These are phyloP conservation scores for Lichenostomus cassidix DNA, from an alignment of 2,113 vertebrate genomes.

Conservation along the genomic window DNA sequence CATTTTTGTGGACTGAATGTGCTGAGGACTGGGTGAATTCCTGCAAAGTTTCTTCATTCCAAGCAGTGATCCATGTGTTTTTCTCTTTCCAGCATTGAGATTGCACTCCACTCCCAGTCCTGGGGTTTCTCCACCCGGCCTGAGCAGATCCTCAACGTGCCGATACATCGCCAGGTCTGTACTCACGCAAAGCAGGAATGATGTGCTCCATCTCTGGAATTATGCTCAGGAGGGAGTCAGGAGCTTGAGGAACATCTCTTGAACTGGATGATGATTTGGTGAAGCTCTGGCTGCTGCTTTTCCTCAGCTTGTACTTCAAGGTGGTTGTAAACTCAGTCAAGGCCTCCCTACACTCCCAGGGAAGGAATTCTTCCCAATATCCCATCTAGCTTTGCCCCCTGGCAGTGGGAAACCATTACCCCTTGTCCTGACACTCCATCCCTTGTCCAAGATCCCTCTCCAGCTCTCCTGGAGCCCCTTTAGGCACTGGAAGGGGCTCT, in stretches of 20 bases:
- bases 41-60: not conserved
- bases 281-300: not conserved
- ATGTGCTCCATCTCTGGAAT: accelerated
- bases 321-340: not conserved
- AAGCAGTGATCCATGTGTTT: not conserved
- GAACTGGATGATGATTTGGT: not conserved
- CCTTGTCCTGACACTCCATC: accelerated
- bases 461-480: not conserved
- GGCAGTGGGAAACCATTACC: not conserved
- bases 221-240: not conserved
- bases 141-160: slow-evolving; percentile 64
- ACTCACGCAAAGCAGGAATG: not conserved
- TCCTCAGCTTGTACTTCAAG: accelerated
- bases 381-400: accelerated
- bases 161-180: slow-evolving; percentile 88
- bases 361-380: not conserved
- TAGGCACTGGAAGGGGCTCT: accelerated
- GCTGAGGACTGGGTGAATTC: not conserved
- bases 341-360: not conserved
- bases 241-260: not conserved
- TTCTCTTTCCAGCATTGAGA: slow-evolving; percentile 18
- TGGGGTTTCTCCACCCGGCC: not conserved
- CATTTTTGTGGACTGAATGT: not conserved
- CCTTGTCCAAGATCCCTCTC: not conserved
- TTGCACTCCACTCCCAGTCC: slow-evolving; percentile 15